A percentile compares a stretch with the other conserved stretches of the same genome.
Conservation (phyloP, 1,140 invertebrate genomes). For the Bombus soroeensis region DNA sequence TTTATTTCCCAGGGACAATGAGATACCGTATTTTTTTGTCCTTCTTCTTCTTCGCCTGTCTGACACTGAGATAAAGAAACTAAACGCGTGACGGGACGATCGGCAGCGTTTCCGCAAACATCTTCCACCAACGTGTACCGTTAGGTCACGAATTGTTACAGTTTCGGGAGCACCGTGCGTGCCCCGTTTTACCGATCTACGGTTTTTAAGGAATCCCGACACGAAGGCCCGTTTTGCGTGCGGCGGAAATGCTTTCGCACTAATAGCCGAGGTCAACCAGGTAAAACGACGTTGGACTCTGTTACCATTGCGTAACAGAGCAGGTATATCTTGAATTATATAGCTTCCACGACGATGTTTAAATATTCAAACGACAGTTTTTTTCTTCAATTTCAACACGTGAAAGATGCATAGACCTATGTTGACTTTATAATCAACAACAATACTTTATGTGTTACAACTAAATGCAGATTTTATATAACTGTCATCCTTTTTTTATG, state of each 20-base stretch:
- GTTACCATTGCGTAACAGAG: background rate
- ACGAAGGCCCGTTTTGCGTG: background rate
- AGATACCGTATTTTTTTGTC: slow-evolving; percentile 53
- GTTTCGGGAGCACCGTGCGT: slow-evolving; percentile 18
- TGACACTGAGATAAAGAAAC: slow-evolving; percentile 63
- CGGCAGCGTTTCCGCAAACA: slow-evolving; percentile 75
- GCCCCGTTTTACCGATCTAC: background rate
- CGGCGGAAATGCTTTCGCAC: background rate
- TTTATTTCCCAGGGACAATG: slow-evolving; percentile 66
- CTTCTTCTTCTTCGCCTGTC: background rate
- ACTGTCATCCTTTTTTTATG: accelerated
- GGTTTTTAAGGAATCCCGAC: slow-evolving; percentile 45
- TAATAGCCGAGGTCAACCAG: slow-evolving; percentile 29
- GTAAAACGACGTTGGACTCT: background rate
- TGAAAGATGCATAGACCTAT: too few relatives aligned
- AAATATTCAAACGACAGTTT: background rate
- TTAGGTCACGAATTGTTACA: slow-evolving; percentile 68
- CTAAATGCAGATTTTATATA: too few relatives aligned
- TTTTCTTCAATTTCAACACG: background rate
- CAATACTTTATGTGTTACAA: too few relatives aligned
- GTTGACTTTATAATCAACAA: too few relatives aligned
- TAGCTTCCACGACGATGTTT: background rate
- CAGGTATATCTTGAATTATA: background rate
- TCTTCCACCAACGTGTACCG: slow-evolving; percentile 59
- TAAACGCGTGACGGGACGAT: slow-evolving; percentile 66